Base-by-base conservation (phyloP, 1,140 invertebrate species). In the Camponotus pennsylvanicus region DNA sequence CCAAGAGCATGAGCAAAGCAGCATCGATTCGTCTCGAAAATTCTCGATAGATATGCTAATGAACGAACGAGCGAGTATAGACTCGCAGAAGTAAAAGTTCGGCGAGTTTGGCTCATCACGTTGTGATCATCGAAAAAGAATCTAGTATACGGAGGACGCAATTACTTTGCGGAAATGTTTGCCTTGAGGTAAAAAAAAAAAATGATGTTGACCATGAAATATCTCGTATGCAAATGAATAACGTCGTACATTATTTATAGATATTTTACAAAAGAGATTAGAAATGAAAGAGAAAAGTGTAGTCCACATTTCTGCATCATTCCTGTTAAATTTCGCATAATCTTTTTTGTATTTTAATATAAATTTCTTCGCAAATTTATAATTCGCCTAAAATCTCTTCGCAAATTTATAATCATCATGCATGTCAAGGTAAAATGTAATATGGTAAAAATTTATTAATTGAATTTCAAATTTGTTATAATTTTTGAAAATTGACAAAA, bases 41-140 rank as follows among this genome's bases (percentile, higher is more conserved):
- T 55, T 64, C 75, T 86, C 83, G 88, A 89, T 89, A 49, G 76
- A 82, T 89, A 89, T 89, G 83, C 59, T 89, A 89, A 89, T 49
- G 88, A 86, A 71, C 57, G 5, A 18, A 6, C 37, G 49, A 55
- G 37, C 3, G 32, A 52, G 7, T 9, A n/a, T 8, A 61, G 37
- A 7, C 3, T 37, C 34, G 45, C 15, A 57, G 52, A 11, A 52
- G 70, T 42, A n/a, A 57, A 83, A 88, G 57, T 88, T 88, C 3
- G 8, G 2, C 4, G 70, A 76, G 59, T 37, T 21, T 21, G 18
- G 37, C 52, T 76, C n/a, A 32, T 21, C 34, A 21, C 21, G 71
- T 9, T 45, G 3, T 15, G 7, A 78, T 32, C 61, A 78, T 85
- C 75, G 75, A 67, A 32, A 85, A 79, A 67, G 40, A 85, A 67